Percentiles rank a stretch among this genome's conserved stretches.
phyloP scores from a whole-genome alignment of 2,888 invertebrate species.

The Torymus tubicola region DNA sequence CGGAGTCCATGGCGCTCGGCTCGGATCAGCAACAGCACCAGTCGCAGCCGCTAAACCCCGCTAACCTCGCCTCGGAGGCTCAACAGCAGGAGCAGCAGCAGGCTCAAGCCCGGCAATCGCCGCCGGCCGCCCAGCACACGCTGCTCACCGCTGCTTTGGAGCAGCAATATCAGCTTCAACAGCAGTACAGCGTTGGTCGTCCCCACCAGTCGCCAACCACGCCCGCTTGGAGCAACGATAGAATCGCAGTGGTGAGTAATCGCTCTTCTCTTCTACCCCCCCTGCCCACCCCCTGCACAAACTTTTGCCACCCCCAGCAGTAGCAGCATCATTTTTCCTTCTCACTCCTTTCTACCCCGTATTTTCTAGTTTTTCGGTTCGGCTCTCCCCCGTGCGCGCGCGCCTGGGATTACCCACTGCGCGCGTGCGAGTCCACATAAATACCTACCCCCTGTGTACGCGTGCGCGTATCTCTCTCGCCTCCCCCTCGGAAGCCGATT shows the following conservation, averaged over 20 bases:
- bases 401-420: background rate
- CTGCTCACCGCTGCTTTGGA: constrained; percentile 43
- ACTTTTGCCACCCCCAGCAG: background rate
- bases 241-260: constrained; percentile 64
- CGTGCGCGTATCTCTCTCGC: background rate
- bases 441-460: background rate
- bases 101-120: constrained; percentile 60
- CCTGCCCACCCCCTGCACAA: background rate
- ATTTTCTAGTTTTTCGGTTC: constrained; percentile 31
- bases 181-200: constrained; percentile 25
- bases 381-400: background rate
- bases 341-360: constrained; percentile 3
- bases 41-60: too few relatives aligned
- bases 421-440: background rate
- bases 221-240: constrained; percentile 67
- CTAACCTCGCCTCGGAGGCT: too few relatives aligned
- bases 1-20: too few relatives aligned
- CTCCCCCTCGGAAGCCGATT: constrained; percentile 2
- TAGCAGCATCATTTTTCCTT: background rate
- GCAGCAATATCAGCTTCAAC: constrained; percentile 49
- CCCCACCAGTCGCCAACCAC: constrained; percentile 64
- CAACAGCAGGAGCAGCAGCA: too few relatives aligned
- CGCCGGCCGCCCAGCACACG: constrained; percentile 42
- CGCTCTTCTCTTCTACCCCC: constrained; percentile 17
- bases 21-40: too few relatives aligned